Evolutionary conservation across 92 coral and sea anemone genomes (phyloP), one percentile per base, ranked within the genome.

Genomic region (Siderastrea siderea): DNA sequence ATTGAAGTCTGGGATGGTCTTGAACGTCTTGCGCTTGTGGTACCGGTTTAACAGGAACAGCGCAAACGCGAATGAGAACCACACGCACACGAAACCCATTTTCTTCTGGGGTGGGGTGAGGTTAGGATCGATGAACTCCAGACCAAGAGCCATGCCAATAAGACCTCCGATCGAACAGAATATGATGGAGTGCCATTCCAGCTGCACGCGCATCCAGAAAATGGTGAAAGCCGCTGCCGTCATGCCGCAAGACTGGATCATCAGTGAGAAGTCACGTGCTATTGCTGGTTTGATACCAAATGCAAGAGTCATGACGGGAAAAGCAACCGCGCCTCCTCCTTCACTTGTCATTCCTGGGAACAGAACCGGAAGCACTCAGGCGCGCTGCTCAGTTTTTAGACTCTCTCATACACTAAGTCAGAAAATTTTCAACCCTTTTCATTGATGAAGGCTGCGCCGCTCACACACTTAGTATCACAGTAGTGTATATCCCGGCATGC

Each of bases 161-260:
- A 85, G 75, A 8, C 93, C 98, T 7, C 98, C 98, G 15, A 89
- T 72, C 1, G 98, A 89, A 77, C 98, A 93, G 81, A 87, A 95
- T 9, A 95, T 86, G 60, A 95, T 71, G 6, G 98, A 91, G 58
- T 85, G 87, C 89, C 96, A 92, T 58, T 95, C 98, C 7, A 93
- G 77, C 53, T 94, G 98, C 49, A 95, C 95, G 80, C 93, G 94
- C 98, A 95, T 95, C 92, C 94, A 95, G 17, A 95, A 86, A 51
- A 95, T 95, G 66, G 98, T 91, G 75, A 95, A 93, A 4, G 96
- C 86, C 68, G 98, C 98, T 63, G 96, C 96, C 5, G 95, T 91
- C 98, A 95, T 95, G 62, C 98, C 98, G 64, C 96, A 92, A 14
- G 98, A 95, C 81, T 93, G 96, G 67, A 95, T 93, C 95, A 94